These are phyloP conservation scores for Drosophila macrospina DNA, from an alignment of 2,888 invertebrate genomes.

Conservation along the genomic window DNA sequence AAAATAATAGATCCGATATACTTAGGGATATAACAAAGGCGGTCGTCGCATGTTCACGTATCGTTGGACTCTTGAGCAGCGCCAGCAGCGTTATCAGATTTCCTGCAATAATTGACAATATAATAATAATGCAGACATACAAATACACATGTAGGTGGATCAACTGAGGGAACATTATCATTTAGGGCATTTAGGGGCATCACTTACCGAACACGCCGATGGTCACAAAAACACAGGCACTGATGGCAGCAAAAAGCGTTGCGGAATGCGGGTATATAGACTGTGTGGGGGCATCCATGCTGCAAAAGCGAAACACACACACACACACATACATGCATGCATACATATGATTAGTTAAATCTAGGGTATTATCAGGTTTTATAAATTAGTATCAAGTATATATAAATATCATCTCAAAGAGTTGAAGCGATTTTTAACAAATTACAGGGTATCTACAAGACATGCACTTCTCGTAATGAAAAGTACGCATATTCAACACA, in stretches of 20 bases:
- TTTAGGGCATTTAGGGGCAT: background rate
- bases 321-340: slow-evolving; percentile 4
- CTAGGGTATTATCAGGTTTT: background rate
- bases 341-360: background rate
- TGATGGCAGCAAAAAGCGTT: slow-evolving; percentile 91
- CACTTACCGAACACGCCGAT: slow-evolving; percentile 92
- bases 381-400: background rate
- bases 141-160: background rate
- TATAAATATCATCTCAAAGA: too few relatives aligned
- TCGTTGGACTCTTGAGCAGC: slow-evolving; percentile 91
- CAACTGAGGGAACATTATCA: background rate
- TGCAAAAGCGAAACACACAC: slow-evolving; percentile 32
- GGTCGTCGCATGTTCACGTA: slow-evolving; percentile 93
- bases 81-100: slow-evolving; percentile 93
- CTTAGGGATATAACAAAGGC: slow-evolving; percentile 95
- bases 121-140: too few relatives aligned
- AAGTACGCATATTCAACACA: too few relatives aligned
- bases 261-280: slow-evolving; percentile 89
- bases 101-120: slow-evolving; percentile 86
- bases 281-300: slow-evolving; percentile 68
- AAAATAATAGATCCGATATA: slow-evolving; percentile 94
- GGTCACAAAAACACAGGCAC: slow-evolving; percentile 92
- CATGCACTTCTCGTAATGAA: too few relatives aligned
- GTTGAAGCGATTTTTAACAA: too few relatives aligned
- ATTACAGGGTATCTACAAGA: too few relatives aligned